Evolutionary conservation across 2,113 vertebrate genomes (phyloP).

Genomic region (Sterrhoptilus dennistouni): DNA sequence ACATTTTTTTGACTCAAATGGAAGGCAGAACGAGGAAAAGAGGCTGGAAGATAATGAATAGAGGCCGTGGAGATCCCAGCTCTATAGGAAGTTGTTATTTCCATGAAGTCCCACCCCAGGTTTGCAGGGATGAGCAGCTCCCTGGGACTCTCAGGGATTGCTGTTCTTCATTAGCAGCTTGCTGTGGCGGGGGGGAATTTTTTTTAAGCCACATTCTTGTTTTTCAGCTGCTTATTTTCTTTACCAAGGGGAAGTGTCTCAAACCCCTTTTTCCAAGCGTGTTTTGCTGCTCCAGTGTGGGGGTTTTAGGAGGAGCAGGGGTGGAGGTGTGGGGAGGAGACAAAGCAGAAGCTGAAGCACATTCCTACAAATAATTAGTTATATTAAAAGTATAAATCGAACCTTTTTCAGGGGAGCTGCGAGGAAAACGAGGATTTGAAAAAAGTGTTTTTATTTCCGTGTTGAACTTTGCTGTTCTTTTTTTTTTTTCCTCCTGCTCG

Average conservation of each 20-base stretch:
- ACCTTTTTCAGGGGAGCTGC: fast-evolving
- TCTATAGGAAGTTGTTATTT: not conserved
- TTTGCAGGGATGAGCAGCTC: not conserved
- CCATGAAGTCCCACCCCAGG: not conserved
- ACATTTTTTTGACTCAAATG: not conserved
- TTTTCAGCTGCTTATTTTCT: not conserved
- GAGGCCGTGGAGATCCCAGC: not conserved
- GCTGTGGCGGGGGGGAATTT: not conserved
- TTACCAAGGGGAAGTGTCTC: not conserved
- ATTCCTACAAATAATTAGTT: not conserved
- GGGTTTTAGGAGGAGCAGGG: not conserved
- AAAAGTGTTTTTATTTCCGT: not conserved
- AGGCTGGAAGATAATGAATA: not conserved
- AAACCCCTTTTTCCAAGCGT: not conserved
- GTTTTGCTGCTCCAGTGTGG: not conserved
- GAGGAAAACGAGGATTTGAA: not conserved
- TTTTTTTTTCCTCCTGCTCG: not conserved
- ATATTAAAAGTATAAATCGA: not conserved
- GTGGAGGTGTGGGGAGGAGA: not conserved
- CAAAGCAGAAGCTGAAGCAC: not conserved
- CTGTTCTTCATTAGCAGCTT: not conserved
- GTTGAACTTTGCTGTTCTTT: not conserved
- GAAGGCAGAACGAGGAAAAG: not conserved
- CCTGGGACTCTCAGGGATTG: not conserved
- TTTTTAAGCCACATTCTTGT: not conserved